A percentile compares a stretch with the other conserved stretches of the same genome.
Evolutionary conservation across 2,888 invertebrate genomes (phyloP).

Genomic region (Pomacea canaliculata): DNA sequence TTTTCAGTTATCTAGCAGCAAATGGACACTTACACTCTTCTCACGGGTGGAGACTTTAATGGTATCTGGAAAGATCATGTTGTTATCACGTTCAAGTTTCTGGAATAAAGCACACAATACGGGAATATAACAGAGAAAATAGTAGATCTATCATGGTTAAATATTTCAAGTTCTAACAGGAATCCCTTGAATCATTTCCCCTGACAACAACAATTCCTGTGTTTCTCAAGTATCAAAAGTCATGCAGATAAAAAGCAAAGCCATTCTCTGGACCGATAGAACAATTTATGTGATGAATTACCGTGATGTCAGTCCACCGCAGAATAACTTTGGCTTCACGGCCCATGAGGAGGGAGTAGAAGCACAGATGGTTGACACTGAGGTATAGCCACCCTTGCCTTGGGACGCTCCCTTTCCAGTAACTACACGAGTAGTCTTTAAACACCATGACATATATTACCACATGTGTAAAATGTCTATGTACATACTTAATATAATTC

Average conservation of each 20-base stretch:
- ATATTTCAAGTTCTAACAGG: too few relatives aligned
- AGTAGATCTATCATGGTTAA: too few relatives aligned
- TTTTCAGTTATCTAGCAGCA: too few relatives aligned
- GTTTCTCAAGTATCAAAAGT: too few relatives aligned
- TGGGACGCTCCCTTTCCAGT: constrained; percentile 92
- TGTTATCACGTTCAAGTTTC: constrained; percentile 70
- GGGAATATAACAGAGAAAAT: too few relatives aligned
- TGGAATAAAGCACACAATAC: constrained; percentile 39
- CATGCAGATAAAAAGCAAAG: too few relatives aligned
- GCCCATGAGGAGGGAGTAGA: constrained; percentile 94
- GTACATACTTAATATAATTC: too few relatives aligned
- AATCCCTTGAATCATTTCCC: too few relatives aligned
- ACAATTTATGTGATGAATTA: constrained; percentile 42
- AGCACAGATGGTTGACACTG: constrained; percentile 95
- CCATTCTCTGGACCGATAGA: too few relatives aligned
- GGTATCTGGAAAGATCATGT: constrained; percentile 83
- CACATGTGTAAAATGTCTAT: too few relatives aligned
- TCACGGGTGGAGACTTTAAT: constrained; percentile 89
- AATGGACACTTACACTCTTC: constrained; percentile 72
- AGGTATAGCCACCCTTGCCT: constrained; percentile 97
- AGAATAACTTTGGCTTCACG: constrained; percentile 89
- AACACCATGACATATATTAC: neutral
- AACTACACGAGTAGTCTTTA: constrained; percentile 79
- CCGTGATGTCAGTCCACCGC: constrained; percentile 90
- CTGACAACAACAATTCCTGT: too few relatives aligned